Base-by-base conservation (phyloP, 2,113 vertebrate genomes). In the Leiothrix lutea region DNA sequence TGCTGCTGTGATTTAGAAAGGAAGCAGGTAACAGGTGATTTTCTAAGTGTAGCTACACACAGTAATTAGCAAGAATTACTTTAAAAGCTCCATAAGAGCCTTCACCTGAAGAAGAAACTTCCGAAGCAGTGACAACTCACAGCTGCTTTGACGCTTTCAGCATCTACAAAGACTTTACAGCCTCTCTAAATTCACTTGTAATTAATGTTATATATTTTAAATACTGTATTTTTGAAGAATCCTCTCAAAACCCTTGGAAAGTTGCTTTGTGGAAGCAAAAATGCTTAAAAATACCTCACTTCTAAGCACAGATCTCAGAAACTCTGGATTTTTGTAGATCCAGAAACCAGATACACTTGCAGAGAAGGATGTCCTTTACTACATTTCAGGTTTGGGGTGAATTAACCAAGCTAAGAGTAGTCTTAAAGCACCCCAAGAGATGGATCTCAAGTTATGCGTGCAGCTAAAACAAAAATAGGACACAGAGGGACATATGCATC, bases 401-500 rank as follows among this genome's bases (percentile, higher is more conserved):
- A 69, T 29, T 72, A 69, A n/a, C 11, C 15, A 40, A 56, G n/a
- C 70, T 71, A 67, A 28, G 5, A 53, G 16, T 45, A 57, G n/a
- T 53, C 45, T 90, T 35, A 62, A n/a, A 71, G 67, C 29, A 66
- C 33, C 25, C 9, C 14, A 33, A 35, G 29, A 87, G 45, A n/a
- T 20, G 23, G 29, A 16, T 71, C 53, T 31, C 5, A 11, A 61
- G n/a, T 69, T 60, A 89, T 0, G 0, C 1, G 2, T 14, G 2
- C 40, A 82, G 45, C 36, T 70, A 44, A 58, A 91, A 51, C 12
- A 81, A 60, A 83, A 94, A 51, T 0, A 88, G 67, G 48, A 28
- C 51, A 64, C 7, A 28, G 25, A 90, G 22, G 36, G 28, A 75
- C 12, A 23, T 5, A 14, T 25, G 24, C 0, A 0, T 54, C 47